Evolutionary conservation across 2,113 vertebrate genomes (phyloP).

Genomic region (Paracanthobrama guichenoti): DNA sequence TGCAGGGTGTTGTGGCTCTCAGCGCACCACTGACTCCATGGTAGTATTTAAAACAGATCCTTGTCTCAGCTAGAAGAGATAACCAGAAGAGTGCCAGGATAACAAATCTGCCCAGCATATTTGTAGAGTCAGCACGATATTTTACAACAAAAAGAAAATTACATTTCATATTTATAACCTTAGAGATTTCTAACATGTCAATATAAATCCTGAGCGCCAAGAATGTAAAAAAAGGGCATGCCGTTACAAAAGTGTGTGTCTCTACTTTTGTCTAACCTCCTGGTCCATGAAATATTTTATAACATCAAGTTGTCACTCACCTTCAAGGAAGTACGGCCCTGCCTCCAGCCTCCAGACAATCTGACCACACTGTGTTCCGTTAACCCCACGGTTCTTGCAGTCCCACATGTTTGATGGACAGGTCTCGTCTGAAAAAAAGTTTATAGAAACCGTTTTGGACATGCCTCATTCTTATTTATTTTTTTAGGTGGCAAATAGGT

Average conservation of each 20-base stretch:
- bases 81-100: constrained; percentile 20
- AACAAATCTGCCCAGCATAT: background rate
- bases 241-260: background rate
- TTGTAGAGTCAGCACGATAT: background rate
- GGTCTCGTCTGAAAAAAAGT: constrained; percentile 86
- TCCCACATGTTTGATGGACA: constrained; percentile 98
- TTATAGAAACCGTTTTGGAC: background rate
- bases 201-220: background rate
- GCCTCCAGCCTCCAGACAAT: constrained; percentile 96
- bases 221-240: background rate
- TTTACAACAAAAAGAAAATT: background rate
- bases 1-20: constrained; percentile 94
- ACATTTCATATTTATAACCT: background rate
- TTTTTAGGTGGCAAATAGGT: background rate
- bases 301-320: constrained; percentile 77
- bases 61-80: constrained; percentile 89
- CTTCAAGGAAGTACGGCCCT: constrained; percentile 97
- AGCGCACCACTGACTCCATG: constrained; percentile 95
- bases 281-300: background rate
- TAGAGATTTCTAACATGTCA: background rate
- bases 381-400: constrained; percentile 98
- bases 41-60: constrained; percentile 98
- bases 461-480: background rate
- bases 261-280: background rate
- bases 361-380: constrained; percentile 95